These are phyloP conservation scores for Riparia riparia DNA, from an alignment of 2,113 vertebrate species.

Conservation along the genomic window DNA sequence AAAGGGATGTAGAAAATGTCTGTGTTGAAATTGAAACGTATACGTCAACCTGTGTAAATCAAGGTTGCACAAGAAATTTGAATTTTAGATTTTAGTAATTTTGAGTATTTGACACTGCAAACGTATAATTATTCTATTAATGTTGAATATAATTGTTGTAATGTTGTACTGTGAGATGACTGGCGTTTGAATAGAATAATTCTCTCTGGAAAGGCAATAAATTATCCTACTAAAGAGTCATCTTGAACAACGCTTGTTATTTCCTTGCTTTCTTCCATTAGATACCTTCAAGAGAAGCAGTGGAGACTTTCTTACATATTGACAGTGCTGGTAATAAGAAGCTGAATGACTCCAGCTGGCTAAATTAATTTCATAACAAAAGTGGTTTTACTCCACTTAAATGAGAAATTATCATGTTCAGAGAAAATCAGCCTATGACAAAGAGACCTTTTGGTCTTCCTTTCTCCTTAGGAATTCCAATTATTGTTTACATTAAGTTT, in stretches of 20 bases:
- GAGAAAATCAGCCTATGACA: background rate
- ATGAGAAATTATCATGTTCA: background rate
- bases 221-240: background rate
- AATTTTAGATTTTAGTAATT: background rate
- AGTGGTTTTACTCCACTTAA: background rate
- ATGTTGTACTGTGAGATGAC: background rate
- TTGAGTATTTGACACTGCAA: background rate
- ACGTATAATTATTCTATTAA: background rate
- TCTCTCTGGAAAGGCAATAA: background rate
- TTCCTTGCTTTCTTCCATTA: background rate
- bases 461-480: background rate
- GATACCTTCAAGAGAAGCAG: background rate
- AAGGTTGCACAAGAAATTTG: background rate
- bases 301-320: background rate
- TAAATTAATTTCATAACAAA: background rate
- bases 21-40: background rate
- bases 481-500: background rate
- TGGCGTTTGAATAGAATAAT: background rate
- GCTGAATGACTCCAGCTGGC: background rate
- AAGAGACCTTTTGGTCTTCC: background rate
- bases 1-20: background rate
- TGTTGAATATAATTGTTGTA: background rate
- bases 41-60: background rate
- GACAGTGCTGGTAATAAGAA: background rate
- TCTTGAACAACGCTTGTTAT: background rate